Percentiles rank a stretch among this genome's conserved stretches.
phyloP scores from a whole-genome alignment of 2,888 invertebrate genomes.

The Yponomeuta plumbellus region DNA sequence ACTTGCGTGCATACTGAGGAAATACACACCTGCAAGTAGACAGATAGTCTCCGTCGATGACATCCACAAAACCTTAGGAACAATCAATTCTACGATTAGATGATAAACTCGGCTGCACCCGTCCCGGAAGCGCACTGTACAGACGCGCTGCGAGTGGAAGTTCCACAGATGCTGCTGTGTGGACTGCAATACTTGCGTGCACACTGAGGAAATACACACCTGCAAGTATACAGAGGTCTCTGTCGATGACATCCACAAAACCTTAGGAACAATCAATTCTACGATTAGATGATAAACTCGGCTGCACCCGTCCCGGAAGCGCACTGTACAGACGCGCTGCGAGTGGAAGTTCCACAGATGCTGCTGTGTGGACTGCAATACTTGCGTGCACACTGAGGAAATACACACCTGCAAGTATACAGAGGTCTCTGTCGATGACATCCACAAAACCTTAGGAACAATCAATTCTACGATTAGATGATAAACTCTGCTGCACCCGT shows the following conservation, averaged over 20 bases:
- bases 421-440: too few relatives aligned
- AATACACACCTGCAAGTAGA: constrained; percentile 90
- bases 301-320: constrained; percentile 92
- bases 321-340: constrained; percentile 87
- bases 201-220: constrained; percentile 86
- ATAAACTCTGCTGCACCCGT: constrained; percentile 44
- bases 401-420: constrained; percentile 89
- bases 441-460: too few relatives aligned
- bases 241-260: too few relatives aligned
- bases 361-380: constrained; percentile 94
- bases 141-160: constrained; percentile 93
- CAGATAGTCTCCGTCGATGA: too few relatives aligned
- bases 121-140: constrained; percentile 84
- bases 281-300: too few relatives aligned
- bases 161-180: constrained; percentile 98
- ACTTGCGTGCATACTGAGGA: constrained; percentile 89
- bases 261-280: too few relatives aligned
- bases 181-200: constrained; percentile 92
- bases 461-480: too few relatives aligned
- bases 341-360: constrained; percentile 98
- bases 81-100: too few relatives aligned
- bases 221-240: too few relatives aligned
- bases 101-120: constrained; percentile 80
- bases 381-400: constrained; percentile 87
- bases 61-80: too few relatives aligned